Conservation (phyloP, 2,113 vertebrate genomes). For the Cynoglossus semilaevis region DNA sequence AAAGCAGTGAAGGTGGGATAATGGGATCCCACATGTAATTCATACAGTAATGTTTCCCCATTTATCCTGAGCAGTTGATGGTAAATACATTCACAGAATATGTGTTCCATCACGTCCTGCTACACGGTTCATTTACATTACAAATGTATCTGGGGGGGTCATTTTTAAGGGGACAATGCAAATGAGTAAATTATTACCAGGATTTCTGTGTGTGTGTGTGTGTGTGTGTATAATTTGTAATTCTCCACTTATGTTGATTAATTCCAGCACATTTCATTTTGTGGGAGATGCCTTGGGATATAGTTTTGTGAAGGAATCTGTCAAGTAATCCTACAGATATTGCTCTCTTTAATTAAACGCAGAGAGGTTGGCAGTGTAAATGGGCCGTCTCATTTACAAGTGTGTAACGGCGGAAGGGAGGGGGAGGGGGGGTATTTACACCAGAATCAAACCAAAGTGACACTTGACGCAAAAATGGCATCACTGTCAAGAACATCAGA, state of each 20-base stretch:
- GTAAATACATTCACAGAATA: conserved; percentile 27
- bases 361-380: neutral
- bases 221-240: conserved; percentile 16
- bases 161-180: conserved; percentile 25
- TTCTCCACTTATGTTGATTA: conserved; percentile 8
- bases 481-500: conserved; percentile 6
- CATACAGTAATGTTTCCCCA: neutral
- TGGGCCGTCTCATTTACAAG: neutral
- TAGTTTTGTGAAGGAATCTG: conserved; percentile 1
- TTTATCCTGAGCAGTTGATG: conserved; percentile 22
- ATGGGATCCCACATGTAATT: neutral
- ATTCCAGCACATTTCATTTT: neutral
- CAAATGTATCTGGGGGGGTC: conserved; percentile 18
- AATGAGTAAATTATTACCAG: conserved; percentile 17
- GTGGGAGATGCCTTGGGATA: neutral
- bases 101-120: conserved; percentile 21
- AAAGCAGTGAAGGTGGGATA: neutral
- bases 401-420: neutral
- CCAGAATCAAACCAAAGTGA: conserved; percentile 14
- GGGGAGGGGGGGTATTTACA: conserved; percentile 2
- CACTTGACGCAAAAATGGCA: conserved; percentile 12
- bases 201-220: neutral
- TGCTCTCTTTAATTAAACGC: neutral
- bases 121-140: conserved; percentile 28
- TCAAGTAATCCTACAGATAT: neutral